Conservation (phyloP, 2,888 invertebrate species). For the Vanessa cardui region DNA sequence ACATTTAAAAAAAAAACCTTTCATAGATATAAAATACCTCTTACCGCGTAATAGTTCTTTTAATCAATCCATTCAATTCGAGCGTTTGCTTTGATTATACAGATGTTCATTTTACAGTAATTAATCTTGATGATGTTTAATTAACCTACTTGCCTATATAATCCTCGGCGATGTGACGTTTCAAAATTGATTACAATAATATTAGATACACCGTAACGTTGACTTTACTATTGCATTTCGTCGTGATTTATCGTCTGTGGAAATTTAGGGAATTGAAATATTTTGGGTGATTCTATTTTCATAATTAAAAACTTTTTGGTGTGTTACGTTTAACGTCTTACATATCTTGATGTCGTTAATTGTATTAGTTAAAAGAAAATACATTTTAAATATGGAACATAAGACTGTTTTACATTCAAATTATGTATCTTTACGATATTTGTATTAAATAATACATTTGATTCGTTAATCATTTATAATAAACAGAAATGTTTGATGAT, state of each 20-base stretch:
- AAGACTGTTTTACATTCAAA: no score
- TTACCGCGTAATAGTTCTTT: neutral
- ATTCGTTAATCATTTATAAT: no score
- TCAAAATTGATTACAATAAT: constrained; percentile 22
- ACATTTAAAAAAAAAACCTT: neutral
- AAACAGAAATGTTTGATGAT: no score
- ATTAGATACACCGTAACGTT: constrained; percentile 20
- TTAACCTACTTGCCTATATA: constrained; percentile 29
- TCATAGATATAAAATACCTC: neutral
- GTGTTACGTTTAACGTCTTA: no score
- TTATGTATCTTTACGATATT: no score
- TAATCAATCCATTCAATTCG: neutral
- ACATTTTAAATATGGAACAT: no score
- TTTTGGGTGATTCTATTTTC: neutral
- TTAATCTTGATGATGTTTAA: constrained; percentile 29
- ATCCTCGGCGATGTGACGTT: constrained; percentile 13
- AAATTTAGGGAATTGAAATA: neutral
- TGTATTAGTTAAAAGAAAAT: no score
- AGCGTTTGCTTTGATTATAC: neutral
- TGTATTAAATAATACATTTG: no score
- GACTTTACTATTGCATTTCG: constrained; percentile 4
- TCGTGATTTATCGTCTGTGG: constrained; percentile 7
- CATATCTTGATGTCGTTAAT: no score
- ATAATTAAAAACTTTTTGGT: neutral
- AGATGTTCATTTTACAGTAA: constrained; percentile 26